Evolutionary conservation across 2,797 vertebrate genomes (phyloP), one percentile per base, ranked within the genome.

Genomic region (Falco naumanni): DNA sequence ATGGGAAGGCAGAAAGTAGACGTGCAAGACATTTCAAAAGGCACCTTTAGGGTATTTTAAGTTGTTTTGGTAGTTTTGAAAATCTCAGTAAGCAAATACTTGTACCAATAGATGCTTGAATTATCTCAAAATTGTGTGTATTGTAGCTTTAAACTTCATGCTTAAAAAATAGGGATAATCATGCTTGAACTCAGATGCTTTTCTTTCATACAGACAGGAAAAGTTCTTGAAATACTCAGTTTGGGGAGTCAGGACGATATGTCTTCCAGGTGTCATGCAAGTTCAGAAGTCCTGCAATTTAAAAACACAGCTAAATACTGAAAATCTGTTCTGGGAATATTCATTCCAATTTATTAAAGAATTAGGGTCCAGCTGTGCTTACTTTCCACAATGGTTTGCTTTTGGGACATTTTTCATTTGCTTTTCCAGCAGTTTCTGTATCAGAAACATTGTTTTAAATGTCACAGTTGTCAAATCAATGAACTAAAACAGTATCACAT

Each of bases 371-470:
- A 96, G 84, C 92, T 95, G 95, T 95, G 92, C 95, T 95, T 95
- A 90, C 86, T 95, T 95, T 95, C 81, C 50, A 80, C 68, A 89
- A 80, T 6, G 37, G 69, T 93, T 96, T 95, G 93, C 96, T 95
- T 96, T 89, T 85, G 95, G 96, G 92, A 95, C 88, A 75, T 94
- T 91, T 96, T 96, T 96, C 59, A 86, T 96, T 96, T 94, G 84
- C 92, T 96, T 96, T 96, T 96, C 78, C 72, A 95, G 92, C 90
- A 92, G 92, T 96, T 96, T 95, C 87, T 89, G 22, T 95, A 96
- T 96, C 89, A 97, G 96, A 94, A 97, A 95, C 82, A 92, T 96
- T 92, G 94, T 93, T 96, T 95, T 92, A 96, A 96, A 95, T 95
- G 92, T 93, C 96, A 94, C 90, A 95, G 88, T 96, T 96, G 95